A percentile compares a stretch with the other conserved stretches of the same genome.
Conservation (phyloP, 2,113 vertebrate species). For the Capra hircus region DNA sequence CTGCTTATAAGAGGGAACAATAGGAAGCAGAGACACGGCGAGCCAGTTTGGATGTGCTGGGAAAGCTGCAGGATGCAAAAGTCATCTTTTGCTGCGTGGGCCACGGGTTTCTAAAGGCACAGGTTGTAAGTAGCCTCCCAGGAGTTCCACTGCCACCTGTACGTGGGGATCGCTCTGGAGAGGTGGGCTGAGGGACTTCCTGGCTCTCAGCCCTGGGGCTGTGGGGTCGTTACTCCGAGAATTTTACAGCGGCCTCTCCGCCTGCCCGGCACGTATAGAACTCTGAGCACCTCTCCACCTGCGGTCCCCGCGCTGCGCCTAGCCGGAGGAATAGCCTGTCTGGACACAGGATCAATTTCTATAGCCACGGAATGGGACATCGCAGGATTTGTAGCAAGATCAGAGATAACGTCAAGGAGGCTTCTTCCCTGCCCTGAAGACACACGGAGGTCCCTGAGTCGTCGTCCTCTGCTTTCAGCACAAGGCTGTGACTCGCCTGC, state of each 20-base stretch:
- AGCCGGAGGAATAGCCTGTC: neutral
- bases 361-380: neutral
- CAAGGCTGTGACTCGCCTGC: neutral
- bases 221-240: neutral
- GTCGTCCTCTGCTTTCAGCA: neutral
- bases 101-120: neutral
- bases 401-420: neutral
- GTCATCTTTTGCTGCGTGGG: neutral
- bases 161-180: neutral
- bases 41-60: slow-evolving; percentile 65
- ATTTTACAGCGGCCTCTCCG: neutral
- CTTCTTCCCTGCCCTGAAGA: neutral
- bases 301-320: neutral
- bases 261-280: accelerated
- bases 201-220: neutral
- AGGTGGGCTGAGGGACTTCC: neutral
- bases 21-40: slow-evolving; percentile 69
- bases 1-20: slow-evolving; percentile 85
- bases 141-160: neutral
- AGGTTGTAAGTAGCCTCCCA: neutral
- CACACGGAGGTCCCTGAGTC: neutral
- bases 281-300: neutral
- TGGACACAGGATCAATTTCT: neutral
- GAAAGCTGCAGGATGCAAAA: neutral
- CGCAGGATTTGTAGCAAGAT: neutral